A percentile compares a stretch with the other conserved stretches of the same genome.
Evolutionary conservation across 2,888 invertebrate species (phyloP).

Genomic region (Anodontia alba): DNA sequence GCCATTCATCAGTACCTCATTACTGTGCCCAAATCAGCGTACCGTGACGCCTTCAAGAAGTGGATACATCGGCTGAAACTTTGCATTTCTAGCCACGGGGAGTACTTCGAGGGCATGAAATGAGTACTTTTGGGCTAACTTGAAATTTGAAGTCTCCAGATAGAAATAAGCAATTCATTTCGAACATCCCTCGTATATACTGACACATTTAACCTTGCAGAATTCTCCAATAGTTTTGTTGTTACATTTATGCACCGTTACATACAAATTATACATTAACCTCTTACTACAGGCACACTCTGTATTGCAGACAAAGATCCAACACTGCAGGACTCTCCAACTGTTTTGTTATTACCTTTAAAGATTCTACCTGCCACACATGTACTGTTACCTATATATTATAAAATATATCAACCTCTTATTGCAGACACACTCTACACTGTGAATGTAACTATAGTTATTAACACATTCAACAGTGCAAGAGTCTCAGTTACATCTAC

Average conservation of each 20-base stretch:
- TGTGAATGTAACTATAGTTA: constrained; percentile 66
- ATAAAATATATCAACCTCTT: no score
- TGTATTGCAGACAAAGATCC: constrained; percentile 71
- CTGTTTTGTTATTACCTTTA: constrained; percentile 61
- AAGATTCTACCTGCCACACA: constrained; percentile 69
- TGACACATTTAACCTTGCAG: constrained; percentile 69
- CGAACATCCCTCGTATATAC: no score
- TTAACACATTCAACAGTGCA: constrained; percentile 71
- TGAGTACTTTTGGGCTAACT: no score
- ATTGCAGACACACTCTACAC: constrained; percentile 66
- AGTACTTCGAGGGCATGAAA: no score
- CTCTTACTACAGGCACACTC: constrained; percentile 65
- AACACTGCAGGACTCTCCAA: constrained; percentile 66
- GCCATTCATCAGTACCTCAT: no score
- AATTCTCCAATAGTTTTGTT: constrained; percentile 62
- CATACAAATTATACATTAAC: no score
- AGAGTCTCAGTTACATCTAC: constrained; percentile 64
- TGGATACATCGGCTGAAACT: no score
- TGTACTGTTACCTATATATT: constrained; percentile 62
- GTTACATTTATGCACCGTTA: constrained; percentile 69
- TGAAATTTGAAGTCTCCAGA: no score
- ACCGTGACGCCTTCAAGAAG: no score
- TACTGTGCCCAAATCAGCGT: no score
- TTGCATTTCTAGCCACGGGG: no score
- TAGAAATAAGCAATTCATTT: no score